Base-by-base conservation (phyloP, 2,113 vertebrate genomes). In the Hippocampus barbouri region DNA sequence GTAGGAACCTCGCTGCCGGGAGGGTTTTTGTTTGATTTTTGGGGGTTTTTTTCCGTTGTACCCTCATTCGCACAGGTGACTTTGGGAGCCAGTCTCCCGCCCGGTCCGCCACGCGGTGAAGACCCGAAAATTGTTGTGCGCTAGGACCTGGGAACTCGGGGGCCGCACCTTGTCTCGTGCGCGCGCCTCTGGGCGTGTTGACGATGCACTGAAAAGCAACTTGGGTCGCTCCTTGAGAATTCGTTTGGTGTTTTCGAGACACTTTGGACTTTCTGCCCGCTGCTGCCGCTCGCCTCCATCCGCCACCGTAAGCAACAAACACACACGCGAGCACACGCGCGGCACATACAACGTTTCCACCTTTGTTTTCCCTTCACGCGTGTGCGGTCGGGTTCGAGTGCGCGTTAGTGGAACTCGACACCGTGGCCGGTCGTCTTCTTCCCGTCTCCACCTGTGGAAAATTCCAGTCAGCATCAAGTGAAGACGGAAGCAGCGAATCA, bases 111-210 rank as follows among this genome's bases (percentile, higher is more conserved):
- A 49, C 47, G 4, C 5, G 47, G 3, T 18, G 16, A 14, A 15
- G 45, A 15, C 12, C 3, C 3, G 41, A 11, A 43, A 38, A 1
- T 4, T 3, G 8, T 38, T 0, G 56, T 68, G 27, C 41, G 1
- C 21, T 79, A 80, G 71, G 74, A 83, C 75, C 82, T 9, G 14
- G 68, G 14, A 56, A 65, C 27, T 2, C 8, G 11, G 20, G 10
- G 40, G 7, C 60, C 60, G 27, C 51, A 67, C 69, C 49, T 47
- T 3, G 23, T 25, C 30, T 25, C 49, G 57, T 38, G 25, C 15
- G 12, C 25, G 30, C 16, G 18, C 14, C 25, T 30, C 6, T 20
- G 66, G 66, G 45, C 45, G 67, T 56, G 30, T 40, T 56, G 34
- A 4, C 25, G 67, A 69, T 57, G 34, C 51, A 57, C 21, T 10